Evolutionary conservation across 2,113 vertebrate species (phyloP).

Genomic region (Anthoscopus minutus): DNA sequence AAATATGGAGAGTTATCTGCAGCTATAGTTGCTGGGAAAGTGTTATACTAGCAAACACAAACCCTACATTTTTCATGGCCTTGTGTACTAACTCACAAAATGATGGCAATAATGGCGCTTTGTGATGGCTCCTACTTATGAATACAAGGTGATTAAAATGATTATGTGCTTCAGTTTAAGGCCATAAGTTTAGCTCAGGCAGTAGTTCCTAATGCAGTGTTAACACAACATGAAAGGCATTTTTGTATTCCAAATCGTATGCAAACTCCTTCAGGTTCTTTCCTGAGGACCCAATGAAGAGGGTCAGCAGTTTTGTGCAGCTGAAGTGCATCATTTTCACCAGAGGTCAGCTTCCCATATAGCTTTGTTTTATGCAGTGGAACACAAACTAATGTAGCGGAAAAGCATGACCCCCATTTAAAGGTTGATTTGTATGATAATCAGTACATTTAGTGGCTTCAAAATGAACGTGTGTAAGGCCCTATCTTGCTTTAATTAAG

Average conservation of each 20-base stretch:
- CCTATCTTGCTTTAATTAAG: constrained; percentile 63
- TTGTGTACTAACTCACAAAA: neutral
- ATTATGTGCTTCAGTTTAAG: neutral
- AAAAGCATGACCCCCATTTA: constrained; percentile 52
- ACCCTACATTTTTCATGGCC: neutral
- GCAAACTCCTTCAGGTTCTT: constrained; percentile 5
- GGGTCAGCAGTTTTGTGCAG: neutral
- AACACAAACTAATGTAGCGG: constrained; percentile 57
- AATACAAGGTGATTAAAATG: neutral
- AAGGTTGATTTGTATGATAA: constrained; percentile 59
- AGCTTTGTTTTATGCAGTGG: constrained; percentile 26
- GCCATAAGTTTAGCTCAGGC: neutral
- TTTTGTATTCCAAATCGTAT: neutral
- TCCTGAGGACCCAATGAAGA: neutral
- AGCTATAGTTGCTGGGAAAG: neutral
- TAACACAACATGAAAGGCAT: neutral
- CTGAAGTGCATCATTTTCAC: neutral
- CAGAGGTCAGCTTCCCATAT: constrained; percentile 22
- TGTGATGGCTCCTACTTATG: neutral
- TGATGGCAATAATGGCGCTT: neutral
- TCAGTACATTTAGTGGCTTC: constrained; percentile 40
- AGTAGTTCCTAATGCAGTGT: neutral
- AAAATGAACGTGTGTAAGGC: constrained; percentile 18
- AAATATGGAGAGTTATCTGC: neutral
- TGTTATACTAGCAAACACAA: neutral